These are phyloP conservation scores for Congeria kusceri DNA, from an alignment of 2,888 invertebrate species.

Conservation along the genomic window DNA sequence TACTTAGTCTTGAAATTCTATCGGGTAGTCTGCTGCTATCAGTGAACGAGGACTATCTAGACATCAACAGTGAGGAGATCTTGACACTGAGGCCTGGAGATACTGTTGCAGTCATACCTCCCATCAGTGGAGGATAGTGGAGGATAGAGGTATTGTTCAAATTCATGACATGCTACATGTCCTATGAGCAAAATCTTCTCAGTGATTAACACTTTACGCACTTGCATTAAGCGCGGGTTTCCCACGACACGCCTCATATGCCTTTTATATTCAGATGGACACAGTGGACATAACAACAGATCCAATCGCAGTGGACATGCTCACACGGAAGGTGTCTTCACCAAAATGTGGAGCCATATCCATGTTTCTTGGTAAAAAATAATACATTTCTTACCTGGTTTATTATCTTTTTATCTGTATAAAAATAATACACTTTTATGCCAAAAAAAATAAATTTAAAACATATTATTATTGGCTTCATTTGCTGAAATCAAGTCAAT, in stretches of 20 bases:
- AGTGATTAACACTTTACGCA: too few relatives aligned
- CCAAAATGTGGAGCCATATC: constrained; percentile 93
- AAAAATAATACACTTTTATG: not conserved
- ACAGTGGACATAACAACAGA: constrained; percentile 87
- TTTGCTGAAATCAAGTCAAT: too few relatives aligned
- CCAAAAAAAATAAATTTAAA: too few relatives aligned
- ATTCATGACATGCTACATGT: too few relatives aligned
- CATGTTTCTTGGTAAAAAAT: constrained; percentile 91
- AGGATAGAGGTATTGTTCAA: too few relatives aligned
- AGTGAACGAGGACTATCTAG: constrained; percentile 92
- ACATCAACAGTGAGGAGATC: constrained; percentile 85
- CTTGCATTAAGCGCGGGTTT: too few relatives aligned
- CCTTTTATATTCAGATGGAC: constrained; percentile 69
- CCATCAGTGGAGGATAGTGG: constrained; percentile 94
- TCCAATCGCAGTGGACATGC: constrained; percentile 89
- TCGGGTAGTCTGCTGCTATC: constrained; percentile 91
- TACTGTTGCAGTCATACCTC: constrained; percentile 96
- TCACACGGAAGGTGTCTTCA: constrained; percentile 85
- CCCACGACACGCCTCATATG: not conserved
- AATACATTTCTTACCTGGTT: not conserved
- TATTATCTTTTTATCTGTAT: constrained; percentile 7
- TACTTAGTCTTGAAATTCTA: constrained; percentile 88
- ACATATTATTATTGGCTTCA: too few relatives aligned
- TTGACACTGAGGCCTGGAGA: constrained; percentile 88
- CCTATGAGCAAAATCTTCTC: too few relatives aligned